A percentile compares a stretch with the other conserved stretches of the same genome.
These are phyloP conservation scores for Scelioninae gen. 1 DNA, from an alignment of 2,888 invertebrate genomes.

Conservation along the genomic window DNA sequence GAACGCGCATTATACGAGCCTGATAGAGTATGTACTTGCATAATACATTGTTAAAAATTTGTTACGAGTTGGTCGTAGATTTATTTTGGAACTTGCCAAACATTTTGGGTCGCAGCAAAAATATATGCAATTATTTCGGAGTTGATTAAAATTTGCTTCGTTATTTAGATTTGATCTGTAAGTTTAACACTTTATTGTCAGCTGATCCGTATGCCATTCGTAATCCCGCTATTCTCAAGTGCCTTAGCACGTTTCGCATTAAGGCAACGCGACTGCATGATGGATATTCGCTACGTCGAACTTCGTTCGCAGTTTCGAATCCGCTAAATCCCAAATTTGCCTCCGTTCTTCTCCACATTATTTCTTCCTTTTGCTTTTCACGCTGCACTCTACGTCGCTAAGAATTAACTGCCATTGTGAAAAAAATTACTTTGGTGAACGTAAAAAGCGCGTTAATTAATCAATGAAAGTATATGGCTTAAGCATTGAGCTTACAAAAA, in stretches of 20 bases:
- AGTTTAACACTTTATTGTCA: conserved; percentile 41
- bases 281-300: conserved; percentile 23
- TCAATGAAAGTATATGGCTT: too few species aligned
- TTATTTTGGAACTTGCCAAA: too few species aligned
- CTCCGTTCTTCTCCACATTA: background rate
- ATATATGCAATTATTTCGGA: too few species aligned
- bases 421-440: background rate
- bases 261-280: conserved; percentile 25
- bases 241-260: conserved; percentile 26
- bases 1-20: conserved; percentile 13
- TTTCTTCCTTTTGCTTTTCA: background rate
- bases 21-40: conserved; percentile 32
- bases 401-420: background rate
- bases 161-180: conserved; percentile 13
- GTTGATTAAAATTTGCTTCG: conserved; percentile 31
- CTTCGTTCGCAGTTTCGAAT: conserved; percentile 26
- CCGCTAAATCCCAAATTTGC: conserved; percentile 3
- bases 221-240: conserved; percentile 25
- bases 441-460: background rate
- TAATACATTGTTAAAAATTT: conserved; percentile 41
- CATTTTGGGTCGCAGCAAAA: too few species aligned
- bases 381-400: background rate
- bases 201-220: conserved; percentile 14
- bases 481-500: too few species aligned
- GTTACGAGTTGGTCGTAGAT: too few species aligned